Evolutionary conservation across 2,797 vertebrate species (phyloP), one percentile per base, ranked within the genome.

Genomic region (Apogon hyalosoma): DNA sequence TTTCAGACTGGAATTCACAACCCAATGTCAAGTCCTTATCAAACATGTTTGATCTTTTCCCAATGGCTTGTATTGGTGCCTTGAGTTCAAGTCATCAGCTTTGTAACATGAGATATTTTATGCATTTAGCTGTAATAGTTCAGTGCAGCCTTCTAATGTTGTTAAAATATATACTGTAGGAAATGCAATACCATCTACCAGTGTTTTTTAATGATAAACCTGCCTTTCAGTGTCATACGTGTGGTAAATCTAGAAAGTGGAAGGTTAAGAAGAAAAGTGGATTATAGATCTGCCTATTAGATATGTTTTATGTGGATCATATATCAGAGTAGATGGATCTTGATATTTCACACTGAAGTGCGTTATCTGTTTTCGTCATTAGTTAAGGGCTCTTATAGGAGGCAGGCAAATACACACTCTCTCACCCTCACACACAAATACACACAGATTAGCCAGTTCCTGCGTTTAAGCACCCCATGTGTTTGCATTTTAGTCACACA

Each of bases 401-500:
- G 69, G 65, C 64, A 57, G 49, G 56, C 56, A 56, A 48, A 75
- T 24, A 19, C 60, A 57, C 75, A 80, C 62, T 53, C 52, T 52
- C 45, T 51, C n/a, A 57, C 68, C 24, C 54, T 45, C 61, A 75
- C 69, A 72, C 63, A 50, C 73, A 63, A 63, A 72, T 67, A 80
- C 81, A 71, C 87, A 60, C 75, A 90, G 88, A 89, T 90, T 88
- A 89, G 75, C 84, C 48, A 87, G 90, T 92, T 93, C 87, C 91
- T 91, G 92, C 75, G 7, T 92, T 92, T 89, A 91, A 89, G 85
- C 82, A 70, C 83, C 88, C 87, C 93, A 94, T 93, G 90, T 94
- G 94, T 94, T 95, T 92, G 91, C 80, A 71, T 93, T 95, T 94
- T 92, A 93, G 90, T 91, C 92, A 89, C 93, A 93, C 92, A 87